phyloP scores from a whole-genome alignment of 2,797 vertebrate species.

The Acanthiza pusilla region DNA sequence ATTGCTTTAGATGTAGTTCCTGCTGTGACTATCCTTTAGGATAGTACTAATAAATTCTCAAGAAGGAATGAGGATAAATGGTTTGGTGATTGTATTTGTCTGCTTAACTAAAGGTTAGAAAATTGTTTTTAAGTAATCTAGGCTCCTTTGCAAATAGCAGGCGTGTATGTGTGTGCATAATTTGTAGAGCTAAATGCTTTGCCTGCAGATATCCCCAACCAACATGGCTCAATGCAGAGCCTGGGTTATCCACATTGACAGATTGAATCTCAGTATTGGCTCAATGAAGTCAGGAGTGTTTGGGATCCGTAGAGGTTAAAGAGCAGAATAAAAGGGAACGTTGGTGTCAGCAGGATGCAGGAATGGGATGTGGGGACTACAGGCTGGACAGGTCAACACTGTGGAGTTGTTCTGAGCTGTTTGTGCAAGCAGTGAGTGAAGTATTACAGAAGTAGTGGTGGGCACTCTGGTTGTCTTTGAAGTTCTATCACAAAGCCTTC shows the following conservation, averaged over 20 bases:
- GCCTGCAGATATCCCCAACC: background rate
- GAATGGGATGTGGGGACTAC: background rate
- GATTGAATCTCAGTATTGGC: background rate
- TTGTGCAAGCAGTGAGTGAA: background rate
- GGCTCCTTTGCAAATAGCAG: background rate
- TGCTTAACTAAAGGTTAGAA: background rate
- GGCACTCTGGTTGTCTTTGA: background rate
- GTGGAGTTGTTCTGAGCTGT: background rate
- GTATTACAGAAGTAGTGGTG: background rate
- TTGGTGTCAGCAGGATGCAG: background rate
- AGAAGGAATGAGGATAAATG: background rate
- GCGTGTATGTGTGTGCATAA: background rate
- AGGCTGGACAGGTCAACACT: background rate
- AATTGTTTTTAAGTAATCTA: background rate
- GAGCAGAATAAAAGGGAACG: background rate
- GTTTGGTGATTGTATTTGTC: background rate
- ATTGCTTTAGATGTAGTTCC: slow-evolving; percentile 51
- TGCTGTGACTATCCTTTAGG: slow-evolving; percentile 20
- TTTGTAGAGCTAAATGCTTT: background rate
- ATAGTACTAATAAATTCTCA: background rate
- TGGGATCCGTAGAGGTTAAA: background rate
- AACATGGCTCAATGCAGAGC: background rate
- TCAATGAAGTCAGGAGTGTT: background rate
- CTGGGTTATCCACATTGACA: background rate
- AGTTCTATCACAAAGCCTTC: background rate